Evolutionary conservation across 2,888 invertebrate genomes (phyloP), one percentile per base, ranked within the genome.

Genomic region (Ectemnius lituratus): DNA sequence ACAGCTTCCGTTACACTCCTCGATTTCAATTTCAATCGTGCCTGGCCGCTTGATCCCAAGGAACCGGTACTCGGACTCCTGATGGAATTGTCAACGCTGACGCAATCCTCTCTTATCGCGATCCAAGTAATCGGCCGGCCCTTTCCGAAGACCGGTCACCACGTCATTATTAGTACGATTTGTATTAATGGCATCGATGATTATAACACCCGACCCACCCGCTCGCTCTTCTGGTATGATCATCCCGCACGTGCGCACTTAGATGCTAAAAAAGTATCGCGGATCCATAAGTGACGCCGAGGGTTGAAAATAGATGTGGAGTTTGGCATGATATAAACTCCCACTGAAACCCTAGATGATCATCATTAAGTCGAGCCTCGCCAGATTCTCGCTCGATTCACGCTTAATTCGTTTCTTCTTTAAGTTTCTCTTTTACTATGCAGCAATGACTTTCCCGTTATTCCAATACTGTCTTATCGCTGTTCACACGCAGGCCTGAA

Each of bases 241-340:
- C 52, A 14, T 52, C 16, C 16, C 16, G 52, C 52, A 52, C 52
- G 52, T 52, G 52, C 16, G 52, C 52, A 52, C 16, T 37, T 52
- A 14, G 52, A 3, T 52, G 52, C 52, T 52, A 52, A 52, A 52
- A 52, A 52, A 52, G 16, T 16, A 52, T 16, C 16, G 14, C 52
- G 52, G 14, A 52, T 52, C 52, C 16, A 52, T 52, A 52, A 52
- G n/a, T 16, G 16, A 11, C 37, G 16, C 8, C n/a, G 11, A 4
- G 61, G 61, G 61, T 27, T 27, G 37, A 28, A 61, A 46, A 37
- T 61, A 60, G 64, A 47, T 14, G 37, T n/a, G 16, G 62, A 20
- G 45, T 52, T 52, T 52, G 52, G 52, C 52, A 16, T 16, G 16
- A 52, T 14, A 52, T 52, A 14, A 37, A 37, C 37, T 37, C 37